Evolutionary conservation across 1,140 invertebrate species (phyloP), one percentile per base, ranked within the genome.

Genomic region (Lepidurus couesii): DNA sequence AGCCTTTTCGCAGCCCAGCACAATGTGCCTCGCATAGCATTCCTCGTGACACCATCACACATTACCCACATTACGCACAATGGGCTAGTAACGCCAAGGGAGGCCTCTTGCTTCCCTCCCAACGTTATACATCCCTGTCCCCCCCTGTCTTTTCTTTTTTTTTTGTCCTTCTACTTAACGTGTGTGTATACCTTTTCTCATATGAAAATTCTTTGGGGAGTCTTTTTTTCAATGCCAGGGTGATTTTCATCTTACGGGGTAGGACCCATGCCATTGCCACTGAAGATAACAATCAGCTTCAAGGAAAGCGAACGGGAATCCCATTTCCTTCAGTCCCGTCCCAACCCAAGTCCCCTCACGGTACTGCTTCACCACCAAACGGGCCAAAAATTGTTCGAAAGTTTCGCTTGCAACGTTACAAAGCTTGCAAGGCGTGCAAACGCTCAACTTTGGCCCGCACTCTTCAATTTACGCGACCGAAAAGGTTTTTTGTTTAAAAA

Each of bases 21-120:
- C 34, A 34, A 34, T 34, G 53, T 21, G 16, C 21, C 21, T 21
- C 53, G 21, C 53, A 65, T 65, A 13, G 13, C 53, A 65, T 65
- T 65, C 53, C 53, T 65, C n/a, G 53, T 65, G 53, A 65, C 53
- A 65, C 53, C 16, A 65, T 65, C 53, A 65, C 53, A 65, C 53
- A 65, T 65, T 65, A 65, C 53, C 7, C 45, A 65, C 53, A 65
- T 65, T 65, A 65, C 53, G 53, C 53, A 65, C 53, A 13, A 65
- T 65, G 53, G 53, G 53, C 53, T 21, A 65, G 53, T 65, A 65
- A 65, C 53, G 53, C 53, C 53, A 65, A 65, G 53, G 53, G 53
- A 65, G 53, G 53, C 53, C 53, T 16, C 13, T 65, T 65, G 8
- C 53, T 65, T n/a, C 53, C 53, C 45, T 11, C 1, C 53, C 53